Percentiles rank a stretch among this genome's conserved stretches.
Conservation (phyloP, 1,140 invertebrate genomes). For the Drosophila trapezifrons region DNA sequence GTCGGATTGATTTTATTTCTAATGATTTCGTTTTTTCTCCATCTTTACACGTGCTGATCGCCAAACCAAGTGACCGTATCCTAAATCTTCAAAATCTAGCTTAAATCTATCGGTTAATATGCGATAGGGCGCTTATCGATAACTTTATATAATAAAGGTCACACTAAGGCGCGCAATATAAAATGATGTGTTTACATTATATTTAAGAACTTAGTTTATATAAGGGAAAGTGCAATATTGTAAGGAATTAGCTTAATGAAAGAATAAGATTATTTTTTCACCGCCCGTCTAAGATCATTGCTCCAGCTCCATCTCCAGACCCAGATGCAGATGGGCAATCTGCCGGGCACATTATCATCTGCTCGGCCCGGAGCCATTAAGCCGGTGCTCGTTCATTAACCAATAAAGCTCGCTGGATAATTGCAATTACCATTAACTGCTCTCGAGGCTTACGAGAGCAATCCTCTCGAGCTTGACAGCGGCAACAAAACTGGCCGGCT, state of each 20-base stretch:
- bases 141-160: too few species aligned
- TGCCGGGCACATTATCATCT: conserved; percentile 14
- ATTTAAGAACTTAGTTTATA: too few species aligned
- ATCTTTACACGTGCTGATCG: too few species aligned
- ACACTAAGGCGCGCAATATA: too few species aligned
- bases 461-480: conserved; percentile 41
- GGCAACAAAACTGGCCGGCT: conserved; percentile 18
- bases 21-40: too few species aligned
- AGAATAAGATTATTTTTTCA: background rate
- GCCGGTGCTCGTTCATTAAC: conserved; percentile 41
- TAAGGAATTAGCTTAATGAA: background rate
- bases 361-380: conserved; percentile 13
- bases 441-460: conserved; percentile 31
- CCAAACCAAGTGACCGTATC: too few species aligned
- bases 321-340: conserved; percentile 12
- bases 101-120: too few species aligned
- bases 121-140: too few species aligned
- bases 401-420: conserved; percentile 36
- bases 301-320: background rate
- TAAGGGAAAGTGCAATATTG: background rate
- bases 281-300: background rate
- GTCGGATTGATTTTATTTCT: too few species aligned
- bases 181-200: too few species aligned
- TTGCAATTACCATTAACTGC: conserved; percentile 47
- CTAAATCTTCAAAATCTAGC: too few species aligned